A percentile compares a stretch with the other conserved stretches of the same genome.
phyloP scores from a whole-genome alignment of 2,113 vertebrate genomes.

The Tyrannus savana region DNA sequence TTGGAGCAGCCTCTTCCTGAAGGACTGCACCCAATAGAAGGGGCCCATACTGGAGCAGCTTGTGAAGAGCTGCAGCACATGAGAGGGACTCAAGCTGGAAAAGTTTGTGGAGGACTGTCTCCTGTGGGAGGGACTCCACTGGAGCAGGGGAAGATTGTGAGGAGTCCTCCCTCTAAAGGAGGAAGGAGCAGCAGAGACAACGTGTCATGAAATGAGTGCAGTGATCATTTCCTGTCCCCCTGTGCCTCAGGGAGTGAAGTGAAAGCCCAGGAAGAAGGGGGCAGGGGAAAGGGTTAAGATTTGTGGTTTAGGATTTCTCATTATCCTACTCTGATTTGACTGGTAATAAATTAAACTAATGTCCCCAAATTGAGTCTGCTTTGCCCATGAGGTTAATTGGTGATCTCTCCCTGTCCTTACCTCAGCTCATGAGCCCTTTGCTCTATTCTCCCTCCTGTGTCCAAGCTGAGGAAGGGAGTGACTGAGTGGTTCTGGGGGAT shows the following conservation, averaged over 20 bases:
- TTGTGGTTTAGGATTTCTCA: neutral
- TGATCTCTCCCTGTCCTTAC: neutral
- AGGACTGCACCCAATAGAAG: neutral
- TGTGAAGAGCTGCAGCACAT: neutral
- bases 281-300: neutral
- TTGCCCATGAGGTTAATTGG: neutral
- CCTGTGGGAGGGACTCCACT: neutral
- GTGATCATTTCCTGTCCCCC: neutral
- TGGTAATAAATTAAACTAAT: neutral
- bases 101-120: neutral
- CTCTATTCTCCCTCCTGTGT: neutral
- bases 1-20: neutral
- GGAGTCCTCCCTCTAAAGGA: neutral
- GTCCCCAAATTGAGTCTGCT: neutral
- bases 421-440: neutral
- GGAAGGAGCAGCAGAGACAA: neutral
- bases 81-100: rapidly evolving
- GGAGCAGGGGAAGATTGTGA: neutral
- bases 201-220: neutral
- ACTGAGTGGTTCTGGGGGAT: neutral
- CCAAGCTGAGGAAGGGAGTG: neutral
- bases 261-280: neutral
- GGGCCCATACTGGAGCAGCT: neutral
- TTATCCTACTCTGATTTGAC: neutral
- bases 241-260: neutral